These are phyloP conservation scores for Bradypodion pumilum DNA, from an alignment of 2,797 vertebrate species.

Conservation along the genomic window DNA sequence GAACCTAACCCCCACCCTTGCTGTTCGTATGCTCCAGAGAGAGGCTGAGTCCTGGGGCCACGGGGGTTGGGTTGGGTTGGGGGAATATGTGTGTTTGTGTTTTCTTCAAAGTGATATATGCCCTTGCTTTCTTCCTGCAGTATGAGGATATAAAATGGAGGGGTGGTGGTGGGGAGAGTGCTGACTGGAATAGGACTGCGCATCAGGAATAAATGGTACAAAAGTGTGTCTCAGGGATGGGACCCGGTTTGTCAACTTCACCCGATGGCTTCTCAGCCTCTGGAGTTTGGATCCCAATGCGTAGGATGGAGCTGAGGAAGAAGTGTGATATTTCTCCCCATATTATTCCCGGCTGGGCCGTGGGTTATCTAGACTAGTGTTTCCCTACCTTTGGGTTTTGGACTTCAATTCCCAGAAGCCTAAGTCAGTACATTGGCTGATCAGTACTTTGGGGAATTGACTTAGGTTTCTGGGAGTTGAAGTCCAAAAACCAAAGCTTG, in stretches of 20 bases:
- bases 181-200: background rate
- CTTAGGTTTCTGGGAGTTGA: no score
- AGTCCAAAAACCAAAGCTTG: no score
- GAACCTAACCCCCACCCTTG: background rate
- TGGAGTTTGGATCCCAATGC: background rate
- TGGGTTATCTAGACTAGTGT: background rate
- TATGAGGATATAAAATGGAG: background rate
- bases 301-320: no score
- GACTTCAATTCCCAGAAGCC: no score
- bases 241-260: no score
- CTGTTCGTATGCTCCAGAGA: background rate
- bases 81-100: background rate
- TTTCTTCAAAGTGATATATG: background rate
- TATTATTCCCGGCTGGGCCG: background rate
- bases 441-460: no score
- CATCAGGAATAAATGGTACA: background rate
- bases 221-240: background rate
- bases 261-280: background rate
- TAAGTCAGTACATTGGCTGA: no score
- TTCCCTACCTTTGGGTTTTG: no score
- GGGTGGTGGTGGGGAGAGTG: background rate
- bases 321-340: background rate
- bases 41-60: background rate
- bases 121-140: constrained; percentile 1
- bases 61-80: no score